phyloP scores from a whole-genome alignment of 2,797 vertebrate genomes.

The Pelobates cultripes region DNA sequence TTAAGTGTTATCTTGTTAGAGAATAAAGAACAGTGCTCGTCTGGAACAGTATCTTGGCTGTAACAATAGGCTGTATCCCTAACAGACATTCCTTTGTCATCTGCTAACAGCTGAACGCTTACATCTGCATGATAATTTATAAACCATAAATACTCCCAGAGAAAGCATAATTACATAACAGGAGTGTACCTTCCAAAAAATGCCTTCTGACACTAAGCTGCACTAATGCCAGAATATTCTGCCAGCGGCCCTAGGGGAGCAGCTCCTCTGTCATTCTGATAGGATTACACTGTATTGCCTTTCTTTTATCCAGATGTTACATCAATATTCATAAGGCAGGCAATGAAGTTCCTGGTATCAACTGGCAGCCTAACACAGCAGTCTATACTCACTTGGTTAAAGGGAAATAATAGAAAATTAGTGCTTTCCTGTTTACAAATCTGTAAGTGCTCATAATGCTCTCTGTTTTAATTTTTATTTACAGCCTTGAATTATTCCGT shows the following conservation, averaged over 20 bases:
- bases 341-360: constrained; percentile 9
- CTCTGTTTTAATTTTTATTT: constrained; percentile 19
- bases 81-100: constrained; percentile 51
- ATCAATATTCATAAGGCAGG: constrained; percentile 56
- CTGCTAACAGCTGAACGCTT: constrained; percentile 60
- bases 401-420: constrained; percentile 27
- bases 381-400: constrained; percentile 22
- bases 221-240: constrained; percentile 53
- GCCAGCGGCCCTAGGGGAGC: constrained; percentile 50
- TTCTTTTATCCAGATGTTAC: constrained; percentile 39
- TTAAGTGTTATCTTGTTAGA: constrained; percentile 39
- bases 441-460: not conserved
- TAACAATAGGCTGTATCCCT: constrained; percentile 47
- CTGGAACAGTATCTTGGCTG: constrained; percentile 37
- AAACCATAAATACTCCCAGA: constrained; percentile 58
- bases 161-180: constrained; percentile 59
- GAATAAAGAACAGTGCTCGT: constrained; percentile 32
- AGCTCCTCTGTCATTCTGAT: constrained; percentile 60
- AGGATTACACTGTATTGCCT: constrained; percentile 47
- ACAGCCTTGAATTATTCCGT: not conserved
- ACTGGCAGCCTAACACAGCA: constrained; percentile 32
- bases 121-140: constrained; percentile 58
- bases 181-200: constrained; percentile 57
- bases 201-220: constrained; percentile 61
- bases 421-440: constrained; percentile 12